A percentile compares a stretch with the other conserved stretches of the same genome.
phyloP scores from a whole-genome alignment of 2,888 invertebrate genomes.

The Pimpla rufipes region DNA sequence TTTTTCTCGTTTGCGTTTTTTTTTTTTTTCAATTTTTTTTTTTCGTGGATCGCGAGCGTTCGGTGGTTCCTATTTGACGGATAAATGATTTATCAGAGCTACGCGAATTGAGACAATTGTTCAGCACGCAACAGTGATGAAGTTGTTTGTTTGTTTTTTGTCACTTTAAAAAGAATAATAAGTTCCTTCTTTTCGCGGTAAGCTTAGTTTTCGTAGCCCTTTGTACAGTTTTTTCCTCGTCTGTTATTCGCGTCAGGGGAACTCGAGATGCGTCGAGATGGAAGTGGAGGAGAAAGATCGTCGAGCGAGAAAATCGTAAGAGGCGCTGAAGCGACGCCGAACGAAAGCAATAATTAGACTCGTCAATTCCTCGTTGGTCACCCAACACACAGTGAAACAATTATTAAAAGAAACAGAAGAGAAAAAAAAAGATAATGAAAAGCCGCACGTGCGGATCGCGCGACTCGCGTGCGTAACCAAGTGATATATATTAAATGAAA shows the following conservation, averaged over 20 bases:
- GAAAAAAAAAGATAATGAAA: constrained; percentile 61
- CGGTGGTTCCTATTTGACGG: constrained; percentile 9
- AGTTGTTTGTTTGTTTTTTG: constrained; percentile 43
- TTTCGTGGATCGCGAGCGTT: neutral
- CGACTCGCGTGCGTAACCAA: constrained; percentile 70
- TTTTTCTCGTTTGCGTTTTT: neutral
- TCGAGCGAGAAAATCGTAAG: constrained; percentile 53
- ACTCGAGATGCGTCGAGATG: constrained; percentile 22
- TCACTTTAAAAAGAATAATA: constrained; percentile 31
- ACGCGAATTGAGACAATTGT: constrained; percentile 57
- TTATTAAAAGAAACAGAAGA: constrained; percentile 58
- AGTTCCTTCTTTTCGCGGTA: constrained; percentile 27
- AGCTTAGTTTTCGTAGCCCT: constrained; percentile 45
- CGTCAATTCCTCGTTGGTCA: constrained; percentile 80
- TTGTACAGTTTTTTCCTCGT: constrained; percentile 37
- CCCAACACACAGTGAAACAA: constrained; percentile 65
- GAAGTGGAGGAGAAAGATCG: constrained; percentile 22
- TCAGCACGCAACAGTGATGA: constrained; percentile 61
- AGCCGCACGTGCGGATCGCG: constrained; percentile 69
- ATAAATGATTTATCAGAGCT: constrained; percentile 14
- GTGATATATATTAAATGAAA: constrained; percentile 73
- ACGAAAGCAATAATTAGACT: constrained; percentile 72
- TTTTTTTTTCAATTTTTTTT: no score
- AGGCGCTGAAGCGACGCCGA: constrained; percentile 58
- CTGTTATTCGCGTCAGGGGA: constrained; percentile 51